Conservation (phyloP, 1,140 invertebrate genomes). For the Neodiprion virginianus region DNA sequence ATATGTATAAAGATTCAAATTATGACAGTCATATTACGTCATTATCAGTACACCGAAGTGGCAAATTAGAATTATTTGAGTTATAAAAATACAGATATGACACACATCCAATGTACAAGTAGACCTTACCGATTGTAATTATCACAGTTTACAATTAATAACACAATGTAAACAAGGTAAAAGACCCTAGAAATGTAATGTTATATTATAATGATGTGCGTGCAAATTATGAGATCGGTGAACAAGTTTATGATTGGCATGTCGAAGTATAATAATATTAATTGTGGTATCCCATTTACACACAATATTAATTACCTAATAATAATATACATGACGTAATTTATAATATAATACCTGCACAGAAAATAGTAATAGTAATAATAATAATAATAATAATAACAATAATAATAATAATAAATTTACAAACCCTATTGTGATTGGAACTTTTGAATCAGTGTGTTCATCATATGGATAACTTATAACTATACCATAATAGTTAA, state of each 20-base stretch:
- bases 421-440: slow-evolving; percentile 45
- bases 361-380: neutral
- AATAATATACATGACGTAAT: neutral
- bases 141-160: no score
- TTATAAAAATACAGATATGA: no score
- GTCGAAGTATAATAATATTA: neutral
- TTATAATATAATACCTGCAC: neutral
- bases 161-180: no score
- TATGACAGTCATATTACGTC: no score
- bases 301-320: neutral
- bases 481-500: slow-evolving; percentile 9
- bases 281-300: neutral
- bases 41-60: no score
- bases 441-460: slow-evolving; percentile 51
- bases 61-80: no score
- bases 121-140: no score
- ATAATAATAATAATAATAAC: neutral
- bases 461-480: slow-evolving; percentile 45
- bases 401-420: neutral
- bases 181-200: no score
- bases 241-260: neutral
- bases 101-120: no score
- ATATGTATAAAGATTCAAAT: no score
- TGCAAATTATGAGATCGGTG: no score
- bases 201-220: no score